Evolutionary conservation across 2,113 vertebrate species (phyloP).

Genomic region (Atractosteus spatula): DNA sequence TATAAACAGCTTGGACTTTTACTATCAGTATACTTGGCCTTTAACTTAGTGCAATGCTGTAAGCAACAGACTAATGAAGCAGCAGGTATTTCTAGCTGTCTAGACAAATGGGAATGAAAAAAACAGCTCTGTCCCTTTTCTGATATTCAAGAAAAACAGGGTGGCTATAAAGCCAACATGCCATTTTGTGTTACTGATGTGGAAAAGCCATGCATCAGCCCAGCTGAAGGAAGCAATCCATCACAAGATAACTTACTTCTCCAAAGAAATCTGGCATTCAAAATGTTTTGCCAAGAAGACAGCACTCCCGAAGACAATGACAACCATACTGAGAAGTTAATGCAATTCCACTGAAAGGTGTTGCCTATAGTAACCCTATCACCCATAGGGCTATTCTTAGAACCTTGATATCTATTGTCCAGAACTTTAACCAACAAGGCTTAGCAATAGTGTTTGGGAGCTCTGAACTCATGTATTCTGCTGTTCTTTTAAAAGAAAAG

Average conservation of each 20-base stretch:
- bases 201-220: constrained; percentile 16
- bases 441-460: too few relatives aligned
- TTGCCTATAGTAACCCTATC: constrained; percentile 68
- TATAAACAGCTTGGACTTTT: constrained; percentile 21
- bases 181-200: constrained; percentile 14
- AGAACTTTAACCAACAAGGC: too few relatives aligned
- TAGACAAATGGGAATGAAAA: constrained; percentile 20
- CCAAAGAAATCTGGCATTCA: constrained; percentile 46
- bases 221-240: constrained; percentile 58
- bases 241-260: constrained; percentile 65
- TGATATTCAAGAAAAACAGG: constrained; percentile 8
- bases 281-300: constrained; percentile 66
- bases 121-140: neutral
- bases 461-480: too few relatives aligned
- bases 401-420: too few relatives aligned
- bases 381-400: too few relatives aligned
- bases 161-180: constrained; percentile 11
- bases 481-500: too few relatives aligned
- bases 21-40: constrained; percentile 13
- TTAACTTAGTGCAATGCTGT: constrained; percentile 25
- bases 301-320: constrained; percentile 69
- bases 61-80: constrained; percentile 33
- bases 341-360: constrained; percentile 68
- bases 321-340: constrained; percentile 68
- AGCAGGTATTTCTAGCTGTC: constrained; percentile 31